Evolutionary conservation across 2,113 vertebrate species (phyloP).

Genomic region (Gorsachius goisagi): DNA sequence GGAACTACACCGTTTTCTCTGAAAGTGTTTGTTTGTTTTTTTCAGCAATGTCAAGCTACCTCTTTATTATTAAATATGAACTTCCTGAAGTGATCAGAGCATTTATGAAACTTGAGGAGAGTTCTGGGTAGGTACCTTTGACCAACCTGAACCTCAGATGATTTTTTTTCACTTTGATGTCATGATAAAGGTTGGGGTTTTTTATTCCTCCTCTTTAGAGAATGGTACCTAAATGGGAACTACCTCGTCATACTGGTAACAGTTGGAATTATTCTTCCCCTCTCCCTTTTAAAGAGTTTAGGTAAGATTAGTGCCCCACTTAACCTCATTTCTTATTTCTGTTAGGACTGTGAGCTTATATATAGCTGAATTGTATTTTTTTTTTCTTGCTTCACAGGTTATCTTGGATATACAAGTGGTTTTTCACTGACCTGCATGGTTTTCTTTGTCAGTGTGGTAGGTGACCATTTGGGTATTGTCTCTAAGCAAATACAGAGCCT

Average conservation of each 20-base stretch:
- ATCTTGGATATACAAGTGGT: conserved; percentile 96
- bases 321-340: background rate
- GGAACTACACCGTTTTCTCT: background rate
- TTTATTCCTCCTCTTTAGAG: conserved; percentile 71
- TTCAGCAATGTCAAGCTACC: conserved; percentile 98
- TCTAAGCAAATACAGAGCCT: background rate
- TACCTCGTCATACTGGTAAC: conserved; percentile 94
- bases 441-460: conserved; percentile 93
- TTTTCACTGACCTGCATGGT: conserved; percentile 97
- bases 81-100: conserved; percentile 94
- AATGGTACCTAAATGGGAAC: conserved; percentile 96
- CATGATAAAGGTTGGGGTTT: background rate
- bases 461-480: conserved; percentile 53
- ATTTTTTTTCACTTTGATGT: background rate
- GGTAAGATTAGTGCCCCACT: conserved; percentile 75
- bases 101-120: conserved; percentile 89
- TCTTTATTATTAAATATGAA: conserved; percentile 99
- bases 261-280: conserved; percentile 89
- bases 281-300: conserved; percentile 93
- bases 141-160: background rate
- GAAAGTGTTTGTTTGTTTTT: background rate
- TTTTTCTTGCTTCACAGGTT: conserved; percentile 78
- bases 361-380: conserved; percentile 30
- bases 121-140: conserved; percentile 80
- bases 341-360: background rate